phyloP scores from a whole-genome alignment of 2,113 vertebrate species.

The Psittacara wagleri region DNA sequence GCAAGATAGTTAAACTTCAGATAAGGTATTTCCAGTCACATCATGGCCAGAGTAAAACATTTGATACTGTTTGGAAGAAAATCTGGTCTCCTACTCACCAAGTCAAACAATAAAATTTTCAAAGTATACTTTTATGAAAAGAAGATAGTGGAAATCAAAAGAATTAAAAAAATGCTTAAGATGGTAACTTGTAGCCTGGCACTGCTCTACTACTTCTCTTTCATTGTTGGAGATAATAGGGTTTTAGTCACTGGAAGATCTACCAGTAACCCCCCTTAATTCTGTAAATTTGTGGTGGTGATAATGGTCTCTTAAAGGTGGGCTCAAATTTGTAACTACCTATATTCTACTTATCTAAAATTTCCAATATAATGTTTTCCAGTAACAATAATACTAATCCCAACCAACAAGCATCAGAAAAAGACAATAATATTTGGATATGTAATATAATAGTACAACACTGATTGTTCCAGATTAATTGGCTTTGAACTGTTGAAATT shows the following conservation, averaged over 20 bases:
- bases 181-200: neutral
- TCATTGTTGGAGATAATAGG: neutral
- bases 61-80: neutral
- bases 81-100: neutral
- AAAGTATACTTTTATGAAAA: neutral
- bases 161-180: neutral
- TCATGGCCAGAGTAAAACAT: neutral
- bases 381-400: neutral
- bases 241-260: neutral
- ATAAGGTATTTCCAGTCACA: neutral
- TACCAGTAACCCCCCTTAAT: neutral
- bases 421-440: neutral
- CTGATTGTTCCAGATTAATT: neutral
- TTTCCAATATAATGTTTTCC: neutral
- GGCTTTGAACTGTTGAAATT: neutral
- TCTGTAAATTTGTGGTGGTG: neutral
- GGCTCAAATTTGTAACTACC: neutral
- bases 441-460: neutral
- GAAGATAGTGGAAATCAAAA: neutral
- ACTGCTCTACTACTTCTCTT: neutral
- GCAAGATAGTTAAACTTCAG: neutral
- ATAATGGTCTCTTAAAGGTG: neutral
- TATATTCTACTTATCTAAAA: neutral
- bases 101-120: neutral
- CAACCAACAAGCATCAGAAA: neutral